A percentile compares a stretch with the other conserved stretches of the same genome.
Evolutionary conservation across 2,113 vertebrate species (phyloP).

Genomic region (Chiloscyllium plagiosum): DNA sequence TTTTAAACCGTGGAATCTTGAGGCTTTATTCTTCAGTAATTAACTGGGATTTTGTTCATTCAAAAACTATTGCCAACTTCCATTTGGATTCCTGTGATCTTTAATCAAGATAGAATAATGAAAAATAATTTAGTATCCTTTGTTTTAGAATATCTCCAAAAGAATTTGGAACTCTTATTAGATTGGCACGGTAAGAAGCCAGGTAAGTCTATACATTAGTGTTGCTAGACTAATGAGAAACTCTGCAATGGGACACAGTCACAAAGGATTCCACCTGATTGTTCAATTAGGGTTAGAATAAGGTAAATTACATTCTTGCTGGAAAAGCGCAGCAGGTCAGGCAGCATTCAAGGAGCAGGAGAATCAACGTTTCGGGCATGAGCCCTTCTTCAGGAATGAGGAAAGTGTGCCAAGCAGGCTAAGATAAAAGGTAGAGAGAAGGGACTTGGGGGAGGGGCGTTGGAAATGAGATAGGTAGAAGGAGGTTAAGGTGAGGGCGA

Average conservation of each 20-base stretch:
- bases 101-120: neutral
- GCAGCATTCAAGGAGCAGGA: no score
- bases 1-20: no score
- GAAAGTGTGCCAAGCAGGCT: no score
- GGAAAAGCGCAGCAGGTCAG: no score
- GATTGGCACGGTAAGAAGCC: neutral
- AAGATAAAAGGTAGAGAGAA: no score
- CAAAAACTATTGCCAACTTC: neutral
- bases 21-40: no score
- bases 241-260: neutral
- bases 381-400: no score
- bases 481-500: no score
- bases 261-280: neutral
- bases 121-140: neutral
- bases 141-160: neutral
- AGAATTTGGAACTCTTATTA: neutral
- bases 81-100: neutral
- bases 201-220: neutral
- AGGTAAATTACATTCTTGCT: no score
- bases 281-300: neutral
- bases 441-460: no score
- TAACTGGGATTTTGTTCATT: neutral
- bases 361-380: no score
- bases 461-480: no score
- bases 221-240: neutral